Evolutionary conservation across 2,888 invertebrate genomes (phyloP), one percentile per base, ranked within the genome.

Genomic region (Germaria angustata): DNA sequence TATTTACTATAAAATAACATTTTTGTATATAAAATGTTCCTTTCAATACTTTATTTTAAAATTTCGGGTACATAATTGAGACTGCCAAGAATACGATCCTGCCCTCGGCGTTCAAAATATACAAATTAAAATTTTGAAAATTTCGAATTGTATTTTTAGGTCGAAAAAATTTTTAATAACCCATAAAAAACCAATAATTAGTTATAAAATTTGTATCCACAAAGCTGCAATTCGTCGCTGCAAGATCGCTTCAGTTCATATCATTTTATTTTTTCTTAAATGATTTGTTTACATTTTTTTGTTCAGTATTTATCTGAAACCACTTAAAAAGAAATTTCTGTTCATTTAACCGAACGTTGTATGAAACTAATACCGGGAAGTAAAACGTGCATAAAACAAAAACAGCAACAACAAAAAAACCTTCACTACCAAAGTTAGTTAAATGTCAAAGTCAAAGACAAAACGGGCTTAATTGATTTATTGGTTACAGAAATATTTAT

Each of bases 371-470:
- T 79, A 82, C 77, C 75, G 79, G 82, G 82, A 82, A 82, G 82
- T 76, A 59, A 68, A 79, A 66, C 11, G 39, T 55, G 34, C 17
- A 80, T 24, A 69, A 44, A 15, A 22, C 34, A 39, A 39, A 17
- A 28, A 32, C 57, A 73, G 7, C 8, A 55, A 15, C 36, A 69
- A 51, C 13, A 68, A 34, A 80, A 63, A 82, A 75, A 66, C 82
- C 78, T 82, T 82, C 79, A 76, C 69, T 76, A 46, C 28, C 41
- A 17, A 65, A 72, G 46, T 55, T 80, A 53, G 59, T 59, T 66
- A 66, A 39, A 79, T 82, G 82, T 82, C 82, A 82, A 82, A 82
- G 82, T 79, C 82, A 82, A 82, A 76, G 82, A 61, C 79, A 79
- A 82, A 71, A 79, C 66, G 24, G 59, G 82, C 78, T 82, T 79